phyloP scores from a whole-genome alignment of 2,797 vertebrate species.

The Macropus fuliginosus region DNA sequence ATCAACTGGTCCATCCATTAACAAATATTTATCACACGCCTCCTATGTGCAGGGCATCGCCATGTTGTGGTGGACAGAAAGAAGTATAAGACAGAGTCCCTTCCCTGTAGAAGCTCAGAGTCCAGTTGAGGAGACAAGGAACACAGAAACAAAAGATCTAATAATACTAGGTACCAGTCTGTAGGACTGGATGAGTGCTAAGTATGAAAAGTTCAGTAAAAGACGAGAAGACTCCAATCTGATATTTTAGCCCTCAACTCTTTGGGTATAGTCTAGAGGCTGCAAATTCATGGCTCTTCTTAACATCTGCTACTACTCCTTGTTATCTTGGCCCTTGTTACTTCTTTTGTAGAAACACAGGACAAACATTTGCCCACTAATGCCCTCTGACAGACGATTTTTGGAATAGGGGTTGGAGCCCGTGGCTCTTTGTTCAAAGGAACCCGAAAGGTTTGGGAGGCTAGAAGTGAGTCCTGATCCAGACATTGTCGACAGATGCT shows the following conservation, averaged over 20 bases:
- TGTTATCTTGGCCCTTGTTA: constrained; percentile 13
- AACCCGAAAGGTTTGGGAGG: constrained; percentile 55
- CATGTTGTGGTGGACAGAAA: background rate
- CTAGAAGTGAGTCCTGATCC: constrained; percentile 27
- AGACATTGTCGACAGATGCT: constrained; percentile 64
- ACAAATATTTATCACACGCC: background rate
- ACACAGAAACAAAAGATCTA: background rate
- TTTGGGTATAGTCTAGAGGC: background rate
- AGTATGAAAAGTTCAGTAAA: background rate
- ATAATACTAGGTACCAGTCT: background rate
- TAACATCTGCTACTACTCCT: background rate
- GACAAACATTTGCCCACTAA: constrained; percentile 41
- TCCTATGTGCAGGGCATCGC: constrained; percentile 3
- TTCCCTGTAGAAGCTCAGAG: too few relatives aligned
- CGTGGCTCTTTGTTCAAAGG: constrained; percentile 55
- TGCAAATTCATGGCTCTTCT: background rate
- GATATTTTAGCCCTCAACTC: constrained; percentile 14
- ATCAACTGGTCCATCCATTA: background rate
- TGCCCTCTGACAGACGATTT: constrained; percentile 19
- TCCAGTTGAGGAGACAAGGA: background rate
- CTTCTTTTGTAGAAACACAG: constrained; percentile 58
- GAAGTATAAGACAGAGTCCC: background rate
- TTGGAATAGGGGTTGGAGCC: background rate
- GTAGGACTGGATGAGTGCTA: background rate
- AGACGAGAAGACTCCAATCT: background rate